phyloP scores from a whole-genome alignment of 2,113 vertebrate species.

The Elachura formosa region DNA sequence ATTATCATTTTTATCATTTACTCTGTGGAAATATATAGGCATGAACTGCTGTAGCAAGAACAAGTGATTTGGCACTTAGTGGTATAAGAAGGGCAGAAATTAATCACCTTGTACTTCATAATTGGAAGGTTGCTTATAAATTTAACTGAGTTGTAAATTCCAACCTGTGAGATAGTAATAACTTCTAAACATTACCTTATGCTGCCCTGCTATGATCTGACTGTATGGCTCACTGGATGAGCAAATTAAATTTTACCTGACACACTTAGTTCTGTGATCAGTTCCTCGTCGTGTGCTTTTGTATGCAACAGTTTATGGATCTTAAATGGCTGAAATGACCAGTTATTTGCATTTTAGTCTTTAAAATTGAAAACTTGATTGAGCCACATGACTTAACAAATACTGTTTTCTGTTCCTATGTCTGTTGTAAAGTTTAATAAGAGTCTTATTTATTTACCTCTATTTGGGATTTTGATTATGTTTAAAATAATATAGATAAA shows the following conservation, averaged over 20 bases:
- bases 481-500: background rate
- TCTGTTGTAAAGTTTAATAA: background rate
- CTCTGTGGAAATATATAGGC: background rate
- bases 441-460: background rate
- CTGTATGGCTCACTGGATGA: background rate
- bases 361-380: background rate
- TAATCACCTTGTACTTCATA: background rate
- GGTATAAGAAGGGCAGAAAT: background rate
- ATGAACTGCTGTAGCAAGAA: background rate
- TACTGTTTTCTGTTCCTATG: background rate
- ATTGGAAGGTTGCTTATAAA: background rate
- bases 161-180: background rate
- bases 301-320: background rate
- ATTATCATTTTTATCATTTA: constrained; percentile 30
- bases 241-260: background rate
- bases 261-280: background rate
- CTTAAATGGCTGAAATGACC: background rate
- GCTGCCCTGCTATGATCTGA: background rate
- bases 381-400: background rate
- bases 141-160: background rate
- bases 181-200: background rate
- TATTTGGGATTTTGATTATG: background rate
- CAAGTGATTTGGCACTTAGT: constrained; percentile 42
- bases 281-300: background rate
- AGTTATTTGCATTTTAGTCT: background rate